Base-by-base conservation (phyloP, 2,797 vertebrate species). In the Pseudochirops corinnae region DNA sequence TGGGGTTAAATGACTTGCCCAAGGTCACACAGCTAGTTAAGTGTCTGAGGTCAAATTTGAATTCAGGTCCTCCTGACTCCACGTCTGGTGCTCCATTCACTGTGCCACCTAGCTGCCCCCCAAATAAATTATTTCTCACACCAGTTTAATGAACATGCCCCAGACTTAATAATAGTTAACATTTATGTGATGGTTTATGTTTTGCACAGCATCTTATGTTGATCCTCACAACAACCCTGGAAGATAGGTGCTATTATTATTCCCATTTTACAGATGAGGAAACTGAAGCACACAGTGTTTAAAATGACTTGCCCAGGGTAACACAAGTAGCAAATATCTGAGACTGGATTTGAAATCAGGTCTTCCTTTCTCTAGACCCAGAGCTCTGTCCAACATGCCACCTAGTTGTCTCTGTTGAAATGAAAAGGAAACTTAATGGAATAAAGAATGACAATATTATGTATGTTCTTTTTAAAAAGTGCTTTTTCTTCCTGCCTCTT, bases 401-500 rank as follows among this genome's bases (percentile, higher is more conserved):
- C 21, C 24, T 87, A 50, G 9, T 50, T 87, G 21, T 10, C 21
- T 0, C 74, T 87, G 96, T 95, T 94, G 52, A 56, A 58, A 13
- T 67, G 90, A 95, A 94, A 93, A 26, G 56, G 39, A 52, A 14
- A n/a, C 74, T 97, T 95, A 94, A 13, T 67, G 67, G 29, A 94
- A 91, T 55, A 50, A 82, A 93, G 82, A 92, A 96, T 94, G 67
- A 33, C 13, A 55, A 55, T 90, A 87, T 92, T 92, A 93, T 57
- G 91, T 97, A 53, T 52, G 31, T 55, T 91, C 62, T 93, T 62
- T 95, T 2, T 74, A 91, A 92, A 55, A 90, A 93, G 0, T 53
- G 39, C 13, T 0, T 94, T 94, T 97, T 11, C 56, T 96, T 13
- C 90, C 90, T 93, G 14, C 97, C 87, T 98, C 52, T 96, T 28